Evolutionary conservation across 2,113 vertebrate species (phyloP).

Genomic region (Macheiramphus alcinus): DNA sequence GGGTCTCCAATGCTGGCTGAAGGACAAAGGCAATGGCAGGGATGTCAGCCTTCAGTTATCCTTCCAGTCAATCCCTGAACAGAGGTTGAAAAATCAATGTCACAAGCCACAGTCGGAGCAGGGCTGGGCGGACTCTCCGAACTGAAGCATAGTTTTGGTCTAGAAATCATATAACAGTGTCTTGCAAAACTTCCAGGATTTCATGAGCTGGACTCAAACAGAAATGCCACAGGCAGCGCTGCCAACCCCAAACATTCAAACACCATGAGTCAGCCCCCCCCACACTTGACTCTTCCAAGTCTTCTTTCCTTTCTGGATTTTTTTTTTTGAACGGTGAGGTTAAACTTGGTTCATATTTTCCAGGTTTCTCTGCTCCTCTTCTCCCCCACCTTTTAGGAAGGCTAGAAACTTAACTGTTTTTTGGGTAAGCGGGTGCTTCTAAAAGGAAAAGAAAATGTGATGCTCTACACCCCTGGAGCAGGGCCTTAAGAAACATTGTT

Average conservation of each 20-base stretch:
- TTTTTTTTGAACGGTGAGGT: background rate
- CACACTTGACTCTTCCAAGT: background rate
- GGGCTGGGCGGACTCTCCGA: background rate
- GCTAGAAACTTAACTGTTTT: background rate
- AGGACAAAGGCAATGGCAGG: background rate
- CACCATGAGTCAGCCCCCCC: background rate
- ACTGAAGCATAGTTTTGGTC: background rate
- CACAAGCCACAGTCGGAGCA: fast-evolving
- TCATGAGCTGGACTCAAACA: background rate
- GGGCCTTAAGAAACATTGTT: background rate
- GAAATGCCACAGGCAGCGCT: background rate
- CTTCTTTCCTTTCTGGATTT: background rate
- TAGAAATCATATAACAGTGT: background rate
- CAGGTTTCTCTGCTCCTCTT: background rate
- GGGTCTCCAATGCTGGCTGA: background rate
- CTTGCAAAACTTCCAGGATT: conserved; percentile 37
- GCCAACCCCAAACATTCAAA: conserved; percentile 17
- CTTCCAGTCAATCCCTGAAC: background rate
- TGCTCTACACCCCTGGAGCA: background rate
- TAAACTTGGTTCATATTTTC: background rate
- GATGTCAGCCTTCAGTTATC: background rate
- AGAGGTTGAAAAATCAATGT: background rate
- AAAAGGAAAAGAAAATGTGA: background rate
- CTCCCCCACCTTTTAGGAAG: background rate
- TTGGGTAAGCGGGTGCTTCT: background rate